Evolutionary conservation across 2,888 invertebrate genomes (phyloP), one percentile per base, ranked within the genome.

Genomic region (Tinea pellionella): DNA sequence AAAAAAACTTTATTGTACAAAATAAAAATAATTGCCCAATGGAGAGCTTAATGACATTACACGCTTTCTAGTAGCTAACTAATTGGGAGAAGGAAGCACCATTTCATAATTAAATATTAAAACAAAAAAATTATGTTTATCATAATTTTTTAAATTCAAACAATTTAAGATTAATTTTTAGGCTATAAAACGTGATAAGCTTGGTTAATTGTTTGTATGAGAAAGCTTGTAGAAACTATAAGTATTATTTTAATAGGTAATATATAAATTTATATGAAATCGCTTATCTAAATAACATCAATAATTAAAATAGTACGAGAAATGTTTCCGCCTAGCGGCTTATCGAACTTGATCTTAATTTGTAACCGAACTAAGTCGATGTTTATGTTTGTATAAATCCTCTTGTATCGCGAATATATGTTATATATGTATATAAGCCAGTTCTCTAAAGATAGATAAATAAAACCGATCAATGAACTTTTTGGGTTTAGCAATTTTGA

Each of bases 251-350:
- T n/a, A n/a, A n/a, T 24, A 53, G 24, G 12, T 15, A 53, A 18
- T 24, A 16, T 6, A 16, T 15, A n/a, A n/a, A n/a, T 43, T 43
- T 12, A 2, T 37, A 37, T 37, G n/a, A 37, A 12, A 37, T 37
- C 37, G 37, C 2, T 6, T 37, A 37, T 37, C 37, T 37, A 9
- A 37, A 47, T 1, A 19, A 15, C 16, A 57, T 32, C 11, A 24
- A 13, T 13, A 57, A 7, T 57, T 57, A 57, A 57, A 57, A 57
- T 57, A 16, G 15, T 3, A 8, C 15, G 8, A 57, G 32, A 57
- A 32, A 32, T 55, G 19, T 55, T 55, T 57, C 57, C 57, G n/a
- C n/a, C n/a, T n/a, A n/a, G n/a, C n/a, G 57, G 32, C 32, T 57
- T 57, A 32, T 13, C 57, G 57, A 57, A 32, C 57, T 13, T 57